Base-by-base conservation (phyloP, 2,797 vertebrate species). In the Euthynnus affinis region DNA sequence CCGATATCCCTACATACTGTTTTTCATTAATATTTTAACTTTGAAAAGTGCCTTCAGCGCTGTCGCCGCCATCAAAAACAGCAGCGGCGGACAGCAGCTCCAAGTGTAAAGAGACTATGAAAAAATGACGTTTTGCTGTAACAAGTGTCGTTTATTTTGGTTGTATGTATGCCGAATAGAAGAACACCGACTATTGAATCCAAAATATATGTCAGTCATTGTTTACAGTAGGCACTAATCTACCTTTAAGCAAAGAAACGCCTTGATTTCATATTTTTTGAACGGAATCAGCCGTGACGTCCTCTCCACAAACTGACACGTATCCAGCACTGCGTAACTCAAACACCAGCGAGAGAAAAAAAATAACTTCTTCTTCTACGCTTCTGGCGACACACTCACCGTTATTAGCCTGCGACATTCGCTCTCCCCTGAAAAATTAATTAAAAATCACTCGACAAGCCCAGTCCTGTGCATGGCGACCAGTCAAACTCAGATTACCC, bases 221-320 rank as follows among this genome's bases (percentile, higher is more conserved):
- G 5, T n/a, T n/a, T 25, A n/a, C 0, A 0, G 0, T 8, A 13
- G 0, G 15, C 6, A 1, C 0, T 23, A 4, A 0, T 3, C 0
- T 0, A 15, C 2, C 0, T 0, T 7, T 18, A 18, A 12, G 7
- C 2, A 2, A 5, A 4, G 17, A 0, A 22, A 57, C 9, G 6
- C 12, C 40, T 34, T 83, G 74, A 1, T 18, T 15, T 0, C 1
- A 0, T 0, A 0, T n/a, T 74, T 74, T 79, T 34, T 55, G 0
- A 73, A 80, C 46, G 52, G 66, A 88, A 34, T 87, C 76, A 4
- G 87, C 27, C 53, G 76, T 87, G 89, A 92, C 88, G 91, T 89
- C 56, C 65, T 68, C 74, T 59, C 72, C 84, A 23, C 25, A 59
- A 60, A 88, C 77, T 91, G 91, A 93, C 92, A 92, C 93, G 93